A percentile compares a stretch with the other conserved stretches of the same genome.
Conservation (phyloP, 2,888 invertebrate species). For the Julus scanicus region DNA sequence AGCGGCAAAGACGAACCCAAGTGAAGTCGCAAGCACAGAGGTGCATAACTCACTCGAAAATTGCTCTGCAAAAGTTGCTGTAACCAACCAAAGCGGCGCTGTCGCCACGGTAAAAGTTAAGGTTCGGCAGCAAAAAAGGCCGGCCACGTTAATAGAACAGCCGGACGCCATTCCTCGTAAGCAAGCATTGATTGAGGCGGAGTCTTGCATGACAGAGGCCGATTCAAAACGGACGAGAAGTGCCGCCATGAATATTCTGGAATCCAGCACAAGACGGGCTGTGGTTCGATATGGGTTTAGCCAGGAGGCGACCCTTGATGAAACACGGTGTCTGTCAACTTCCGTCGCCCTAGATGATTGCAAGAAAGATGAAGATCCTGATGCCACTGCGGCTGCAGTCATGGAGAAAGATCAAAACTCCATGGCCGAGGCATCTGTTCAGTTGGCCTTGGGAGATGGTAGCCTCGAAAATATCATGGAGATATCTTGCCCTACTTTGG, state of each 20-base stretch:
- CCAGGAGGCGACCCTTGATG: not conserved
- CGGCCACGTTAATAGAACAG: not conserved
- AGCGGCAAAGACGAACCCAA: no score
- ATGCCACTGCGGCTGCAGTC: no score
- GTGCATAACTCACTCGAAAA: no score
- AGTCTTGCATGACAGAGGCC: not conserved
- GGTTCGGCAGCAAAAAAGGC: not conserved
- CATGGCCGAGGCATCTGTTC: no score
- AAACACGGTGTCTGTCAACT: not conserved
- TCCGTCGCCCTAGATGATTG: not conserved
- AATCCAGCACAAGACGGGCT: not conserved
- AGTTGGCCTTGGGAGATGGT: not conserved
- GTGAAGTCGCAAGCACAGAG: no score
- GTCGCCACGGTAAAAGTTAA: no score
- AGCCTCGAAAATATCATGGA: not conserved
- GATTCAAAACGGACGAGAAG: not conserved
- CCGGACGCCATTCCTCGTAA: not conserved
- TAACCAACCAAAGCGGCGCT: no score
- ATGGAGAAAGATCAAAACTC: no score
- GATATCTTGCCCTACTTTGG: not conserved
- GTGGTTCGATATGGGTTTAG: not conserved
- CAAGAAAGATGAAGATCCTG: not conserved
- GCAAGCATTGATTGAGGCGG: not conserved
- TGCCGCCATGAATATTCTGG: not conserved
- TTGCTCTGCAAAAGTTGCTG: no score